These are phyloP conservation scores for Picathartes gymnocephalus DNA, from an alignment of 2,113 vertebrate genomes.

Conservation along the genomic window DNA sequence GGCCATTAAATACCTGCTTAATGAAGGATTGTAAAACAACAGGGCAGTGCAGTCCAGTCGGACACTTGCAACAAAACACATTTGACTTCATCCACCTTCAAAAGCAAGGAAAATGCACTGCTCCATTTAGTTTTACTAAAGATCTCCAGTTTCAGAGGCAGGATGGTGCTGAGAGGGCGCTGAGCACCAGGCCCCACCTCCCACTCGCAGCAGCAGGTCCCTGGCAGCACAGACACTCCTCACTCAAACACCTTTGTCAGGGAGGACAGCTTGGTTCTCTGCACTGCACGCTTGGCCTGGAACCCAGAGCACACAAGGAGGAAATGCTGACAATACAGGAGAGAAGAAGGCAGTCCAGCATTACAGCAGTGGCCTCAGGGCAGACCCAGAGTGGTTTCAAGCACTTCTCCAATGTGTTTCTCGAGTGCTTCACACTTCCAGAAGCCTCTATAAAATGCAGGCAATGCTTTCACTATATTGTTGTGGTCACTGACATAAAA, in stretches of 20 bases:
- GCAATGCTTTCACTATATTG: not conserved
- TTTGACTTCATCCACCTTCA: not conserved
- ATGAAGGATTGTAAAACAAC: not conserved
- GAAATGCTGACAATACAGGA: not conserved
- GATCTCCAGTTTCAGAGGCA: not conserved
- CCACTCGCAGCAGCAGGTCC: not conserved
- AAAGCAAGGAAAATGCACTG: not conserved
- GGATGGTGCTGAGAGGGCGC: not conserved
- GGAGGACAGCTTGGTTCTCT: not conserved
- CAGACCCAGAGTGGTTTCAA: not conserved
- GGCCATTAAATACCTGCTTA: not conserved
- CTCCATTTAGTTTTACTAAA: not conserved
- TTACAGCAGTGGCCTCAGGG: not conserved
- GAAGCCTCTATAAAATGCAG: not conserved
- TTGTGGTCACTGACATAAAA: constrained; percentile 3
- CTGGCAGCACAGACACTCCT: not conserved
- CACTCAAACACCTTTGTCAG: not conserved
- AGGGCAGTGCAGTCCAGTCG: not conserved
- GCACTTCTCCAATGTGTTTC: not conserved
- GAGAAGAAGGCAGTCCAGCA: not conserved
- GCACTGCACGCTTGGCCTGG: not conserved
- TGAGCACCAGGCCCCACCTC: not conserved
- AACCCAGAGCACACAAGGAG: not conserved
- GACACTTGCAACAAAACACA: not conserved
- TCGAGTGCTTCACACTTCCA: not conserved